phyloP scores from a whole-genome alignment of 2,888 invertebrate genomes.

The Sisyra terminalis region DNA sequence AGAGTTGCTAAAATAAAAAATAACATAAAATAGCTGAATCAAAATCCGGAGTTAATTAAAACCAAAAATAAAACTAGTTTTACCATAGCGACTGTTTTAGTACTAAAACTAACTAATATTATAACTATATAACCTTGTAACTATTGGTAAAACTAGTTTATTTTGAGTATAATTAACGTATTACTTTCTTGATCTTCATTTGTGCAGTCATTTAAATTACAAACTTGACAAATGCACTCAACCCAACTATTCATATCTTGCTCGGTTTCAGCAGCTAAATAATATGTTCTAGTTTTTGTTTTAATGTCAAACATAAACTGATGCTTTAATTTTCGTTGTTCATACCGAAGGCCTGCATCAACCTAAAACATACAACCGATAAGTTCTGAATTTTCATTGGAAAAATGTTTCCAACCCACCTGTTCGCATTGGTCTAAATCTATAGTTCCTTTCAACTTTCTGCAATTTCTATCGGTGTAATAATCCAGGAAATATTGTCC shows the following conservation, averaged over 20 bases:
- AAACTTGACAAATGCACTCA: constrained; percentile 81
- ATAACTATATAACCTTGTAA: too few relatives aligned
- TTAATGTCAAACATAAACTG: constrained; percentile 79
- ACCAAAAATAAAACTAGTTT: too few relatives aligned
- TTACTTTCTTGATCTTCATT: constrained; percentile 34
- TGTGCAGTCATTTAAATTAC: constrained; percentile 62
- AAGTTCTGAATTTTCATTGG: constrained; percentile 10
- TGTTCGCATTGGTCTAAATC: constrained; percentile 94
- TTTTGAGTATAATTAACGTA: too few relatives aligned
- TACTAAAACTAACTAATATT: too few relatives aligned
- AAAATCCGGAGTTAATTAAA: too few relatives aligned
- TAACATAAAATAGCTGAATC: not conserved
- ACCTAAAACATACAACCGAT: constrained; percentile 35
- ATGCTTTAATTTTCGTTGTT: constrained; percentile 63
- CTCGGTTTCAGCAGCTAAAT: constrained; percentile 82
- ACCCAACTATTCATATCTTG: constrained; percentile 93
- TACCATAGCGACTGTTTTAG: too few relatives aligned
- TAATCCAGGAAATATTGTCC: constrained; percentile 89
- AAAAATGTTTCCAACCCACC: constrained; percentile 29
- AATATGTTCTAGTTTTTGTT: constrained; percentile 79
- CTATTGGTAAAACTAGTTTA: too few relatives aligned
- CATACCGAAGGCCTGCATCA: constrained; percentile 72
- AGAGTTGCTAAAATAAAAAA: not conserved
- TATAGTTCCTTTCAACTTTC: constrained; percentile 75
- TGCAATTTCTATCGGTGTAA: constrained; percentile 73